These are phyloP conservation scores for Anabacerthia variegaticeps DNA, from an alignment of 2,797 vertebrate genomes.

Conservation along the genomic window DNA sequence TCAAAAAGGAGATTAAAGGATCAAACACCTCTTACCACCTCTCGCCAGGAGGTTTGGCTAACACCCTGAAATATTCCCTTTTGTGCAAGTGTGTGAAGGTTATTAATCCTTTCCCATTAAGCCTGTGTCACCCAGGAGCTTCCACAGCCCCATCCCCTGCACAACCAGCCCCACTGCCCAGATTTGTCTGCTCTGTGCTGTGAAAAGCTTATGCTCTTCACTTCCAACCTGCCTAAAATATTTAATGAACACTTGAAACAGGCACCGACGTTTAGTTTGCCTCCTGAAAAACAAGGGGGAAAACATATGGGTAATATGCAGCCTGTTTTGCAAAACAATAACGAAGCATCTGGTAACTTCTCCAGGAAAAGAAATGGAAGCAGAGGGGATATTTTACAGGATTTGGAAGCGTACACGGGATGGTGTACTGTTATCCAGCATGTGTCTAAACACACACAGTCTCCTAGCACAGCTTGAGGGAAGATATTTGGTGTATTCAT, in stretches of 20 bases:
- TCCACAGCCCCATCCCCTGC: background rate
- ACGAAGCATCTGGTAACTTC: constrained; percentile 55
- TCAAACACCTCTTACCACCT: background rate
- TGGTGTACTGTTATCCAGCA: constrained; percentile 35
- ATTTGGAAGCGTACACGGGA: constrained; percentile 15
- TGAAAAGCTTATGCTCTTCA: background rate
- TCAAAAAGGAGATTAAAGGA: constrained; percentile 9
- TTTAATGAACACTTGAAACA: constrained; percentile 15
- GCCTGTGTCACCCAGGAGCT: background rate
- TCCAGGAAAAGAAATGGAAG: constrained; percentile 48
- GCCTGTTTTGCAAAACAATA: constrained; percentile 50
- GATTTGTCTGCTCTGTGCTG: background rate
- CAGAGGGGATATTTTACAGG: constrained; percentile 37
- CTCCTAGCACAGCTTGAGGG: constrained; percentile 45
- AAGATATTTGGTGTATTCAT: constrained; percentile 2
- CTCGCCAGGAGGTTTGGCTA: background rate
- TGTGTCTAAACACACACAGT: constrained; percentile 45
- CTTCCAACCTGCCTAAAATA: constrained; percentile 1
- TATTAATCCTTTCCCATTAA: background rate
- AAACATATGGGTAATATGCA: constrained; percentile 53
- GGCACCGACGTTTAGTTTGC: background rate
- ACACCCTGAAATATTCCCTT: background rate
- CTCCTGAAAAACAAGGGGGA: constrained; percentile 35
- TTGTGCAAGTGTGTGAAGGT: background rate
- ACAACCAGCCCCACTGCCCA: rapidly evolving